Conservation (phyloP, 2,797 vertebrate species). For the Sebastes hubbsi region DNA sequence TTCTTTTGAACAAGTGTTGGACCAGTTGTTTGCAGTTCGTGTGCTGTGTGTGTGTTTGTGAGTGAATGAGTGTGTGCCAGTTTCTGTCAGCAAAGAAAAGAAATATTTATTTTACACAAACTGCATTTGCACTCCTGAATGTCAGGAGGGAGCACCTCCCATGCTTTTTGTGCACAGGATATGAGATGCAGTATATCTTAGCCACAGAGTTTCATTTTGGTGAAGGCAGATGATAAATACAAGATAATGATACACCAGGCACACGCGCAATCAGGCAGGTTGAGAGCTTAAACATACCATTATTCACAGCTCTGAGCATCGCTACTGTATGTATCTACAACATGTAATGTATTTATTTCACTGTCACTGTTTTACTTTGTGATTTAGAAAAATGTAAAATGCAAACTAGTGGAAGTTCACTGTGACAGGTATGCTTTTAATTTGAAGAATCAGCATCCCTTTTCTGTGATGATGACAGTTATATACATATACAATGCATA, state of each 20-base stretch:
- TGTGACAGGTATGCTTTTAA: conserved; percentile 96
- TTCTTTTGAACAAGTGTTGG: conserved; percentile 28
- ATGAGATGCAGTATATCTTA: conserved; percentile 38
- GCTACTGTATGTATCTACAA: conserved; percentile 69
- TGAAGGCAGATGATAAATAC: conserved; percentile 8
- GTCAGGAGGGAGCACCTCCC: conserved; percentile 59
- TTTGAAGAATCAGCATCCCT: conserved; percentile 93
- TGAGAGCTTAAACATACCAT: conserved; percentile 50
- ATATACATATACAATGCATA: conserved; percentile 85
- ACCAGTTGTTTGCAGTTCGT: conserved; percentile 16
- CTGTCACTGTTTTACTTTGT: conserved; percentile 73
- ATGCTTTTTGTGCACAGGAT: conserved; percentile 63
- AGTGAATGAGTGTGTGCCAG: conserved; percentile 19
- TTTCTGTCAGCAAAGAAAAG: conserved; percentile 54
- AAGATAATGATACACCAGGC: conserved; percentile 19
- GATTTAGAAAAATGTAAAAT: conserved; percentile 77
- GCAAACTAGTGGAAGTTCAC: conserved; percentile 86
- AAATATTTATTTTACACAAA: conserved; percentile 64
- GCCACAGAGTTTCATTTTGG: conserved; percentile 33
- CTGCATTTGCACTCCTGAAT: conserved; percentile 67
- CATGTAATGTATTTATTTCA: conserved; percentile 74
- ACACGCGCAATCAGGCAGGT: conserved; percentile 25
- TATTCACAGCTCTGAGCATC: conserved; percentile 65
- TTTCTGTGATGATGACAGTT: conserved; percentile 96
- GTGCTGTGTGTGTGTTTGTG: conserved; percentile 27